phyloP scores from a whole-genome alignment of 2,797 vertebrate species.

The Heliangelus exortis region DNA sequence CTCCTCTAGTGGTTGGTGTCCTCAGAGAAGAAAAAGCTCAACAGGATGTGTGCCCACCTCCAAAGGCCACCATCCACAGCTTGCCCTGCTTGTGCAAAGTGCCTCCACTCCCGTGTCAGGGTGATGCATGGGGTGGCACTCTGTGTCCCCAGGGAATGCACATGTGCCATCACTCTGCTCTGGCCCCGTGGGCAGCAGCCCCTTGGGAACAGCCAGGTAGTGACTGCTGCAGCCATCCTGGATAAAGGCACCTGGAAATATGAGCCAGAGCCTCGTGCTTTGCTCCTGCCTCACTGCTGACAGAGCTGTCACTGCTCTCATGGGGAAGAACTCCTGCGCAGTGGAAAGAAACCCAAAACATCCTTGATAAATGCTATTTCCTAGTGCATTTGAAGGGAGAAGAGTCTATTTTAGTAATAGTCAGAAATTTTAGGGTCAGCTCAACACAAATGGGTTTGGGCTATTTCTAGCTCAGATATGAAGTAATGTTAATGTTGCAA shows the following conservation, averaged over 20 bases:
- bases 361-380: neutral
- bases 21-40: neutral
- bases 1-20: neutral
- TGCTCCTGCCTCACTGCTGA: neutral
- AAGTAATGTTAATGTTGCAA: neutral
- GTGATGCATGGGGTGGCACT: fast-evolving
- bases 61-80: neutral
- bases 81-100: neutral
- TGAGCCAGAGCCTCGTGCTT: neutral
- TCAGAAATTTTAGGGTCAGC: neutral
- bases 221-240: neutral
- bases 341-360: neutral
- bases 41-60: neutral
- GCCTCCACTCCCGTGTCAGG: fast-evolving
- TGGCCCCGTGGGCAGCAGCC: neutral
- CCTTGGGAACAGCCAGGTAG: neutral
- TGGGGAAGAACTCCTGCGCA: fast-evolving
- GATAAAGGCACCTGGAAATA: neutral
- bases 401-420: neutral
- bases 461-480: neutral
- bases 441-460: neutral
- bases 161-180: fast-evolving
- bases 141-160: fast-evolving
- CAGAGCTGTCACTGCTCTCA: neutral
- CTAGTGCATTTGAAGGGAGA: neutral